Evolutionary conservation across 2,888 invertebrate species (phyloP), one percentile per base, ranked within the genome.

Genomic region (Machimus atricapillus): DNA sequence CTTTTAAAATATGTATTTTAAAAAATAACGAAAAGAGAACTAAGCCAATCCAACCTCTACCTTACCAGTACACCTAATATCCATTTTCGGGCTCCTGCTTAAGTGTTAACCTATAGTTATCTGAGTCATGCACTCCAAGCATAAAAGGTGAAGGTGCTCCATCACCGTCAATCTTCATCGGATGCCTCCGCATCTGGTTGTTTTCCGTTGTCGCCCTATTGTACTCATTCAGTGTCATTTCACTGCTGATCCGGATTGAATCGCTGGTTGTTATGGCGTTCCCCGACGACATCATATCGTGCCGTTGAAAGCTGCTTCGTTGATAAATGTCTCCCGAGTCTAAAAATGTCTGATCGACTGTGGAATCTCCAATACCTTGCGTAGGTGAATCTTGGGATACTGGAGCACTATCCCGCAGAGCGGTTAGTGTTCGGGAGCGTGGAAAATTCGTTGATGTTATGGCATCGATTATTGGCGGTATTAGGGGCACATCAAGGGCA

Each of bases 81-180:
- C 92, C 92, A 87, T 91, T 91, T 90, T 92, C 92, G 56, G 92
- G 92, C 89, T 92, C 92, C 89, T 92, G 92, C 90, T 92, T 92
- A 56, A 92, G 89, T 82, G 91, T 91, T 90, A 92, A 90, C 82
- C 92, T 91, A 90, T 92, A 92, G 66, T 90, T 90, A 85, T 92
- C 92, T n/a, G 85, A 89, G 77, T 90, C 90, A 56, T 90, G 89
- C 73, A 91, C 89, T 27, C 87, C 37, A 16, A 88, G 66, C 85
- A 88, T 87, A 77, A 76, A 83, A 16, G 89, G 88, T 27, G 90
- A 89, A n/a, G 91, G 88, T 85, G 91, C 87, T 31, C 91, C 89
- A 0, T 91, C 88, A 7, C 91, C 90, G 81, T 89, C 89, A 56
- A 92, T 91, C 87, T 92, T 92, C n/a, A 91, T 89, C 9, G 91